These are phyloP conservation scores for Spatula clypeata DNA, from an alignment of 2,797 vertebrate genomes.

Conservation along the genomic window DNA sequence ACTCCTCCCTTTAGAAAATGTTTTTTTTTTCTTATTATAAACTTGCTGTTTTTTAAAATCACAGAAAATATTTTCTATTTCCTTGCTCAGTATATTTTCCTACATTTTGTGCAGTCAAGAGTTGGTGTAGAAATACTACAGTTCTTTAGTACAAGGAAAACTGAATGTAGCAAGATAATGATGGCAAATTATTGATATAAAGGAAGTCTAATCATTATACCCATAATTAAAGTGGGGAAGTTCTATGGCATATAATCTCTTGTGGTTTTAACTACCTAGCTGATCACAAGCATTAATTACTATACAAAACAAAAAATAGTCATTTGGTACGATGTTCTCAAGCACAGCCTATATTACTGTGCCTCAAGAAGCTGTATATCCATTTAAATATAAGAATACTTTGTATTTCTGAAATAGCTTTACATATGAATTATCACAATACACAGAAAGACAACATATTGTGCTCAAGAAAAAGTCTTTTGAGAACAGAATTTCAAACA, in stretches of 20 bases:
- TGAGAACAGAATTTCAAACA: neutral
- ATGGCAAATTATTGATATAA: neutral
- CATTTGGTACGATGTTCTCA: neutral
- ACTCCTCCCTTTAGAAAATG: neutral
- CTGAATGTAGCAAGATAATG: neutral
- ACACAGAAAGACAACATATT: neutral
- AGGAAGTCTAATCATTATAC: neutral
- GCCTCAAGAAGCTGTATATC: neutral
- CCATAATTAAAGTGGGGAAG: neutral
- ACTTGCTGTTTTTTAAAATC: neutral
- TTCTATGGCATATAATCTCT: neutral
- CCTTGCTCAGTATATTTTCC: neutral
- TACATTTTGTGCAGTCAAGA: neutral
- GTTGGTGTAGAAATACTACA: neutral
- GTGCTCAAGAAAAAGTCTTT: neutral
- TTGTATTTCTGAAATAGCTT: neutral
- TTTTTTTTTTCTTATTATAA: neutral
- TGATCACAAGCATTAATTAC: neutral
- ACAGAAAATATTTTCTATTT: slow-evolving; percentile 12
- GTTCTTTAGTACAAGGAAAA: neutral
- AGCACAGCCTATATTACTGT: neutral
- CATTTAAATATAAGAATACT: neutral
- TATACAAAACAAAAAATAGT: neutral
- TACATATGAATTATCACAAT: neutral
- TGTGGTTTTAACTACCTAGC: neutral